Base-by-base conservation (phyloP, 92 coral and sea anemone genomes). In the Paramuricea clavata region DNA sequence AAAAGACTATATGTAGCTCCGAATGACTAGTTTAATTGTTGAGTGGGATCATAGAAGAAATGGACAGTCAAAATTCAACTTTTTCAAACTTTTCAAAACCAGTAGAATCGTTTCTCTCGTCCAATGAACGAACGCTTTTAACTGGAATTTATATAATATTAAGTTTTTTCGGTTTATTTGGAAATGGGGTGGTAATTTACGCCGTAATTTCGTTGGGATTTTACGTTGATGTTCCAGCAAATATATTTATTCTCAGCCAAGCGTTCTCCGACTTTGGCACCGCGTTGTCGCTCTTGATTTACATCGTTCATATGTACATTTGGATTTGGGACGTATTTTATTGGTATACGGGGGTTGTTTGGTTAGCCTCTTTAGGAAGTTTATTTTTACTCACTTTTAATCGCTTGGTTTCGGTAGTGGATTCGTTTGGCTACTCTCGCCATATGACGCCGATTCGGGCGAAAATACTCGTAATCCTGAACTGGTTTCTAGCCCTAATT, bases 301-400 rank as follows among this genome's bases (percentile, higher is more conserved):
- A 78, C 31, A 12, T 57, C 2, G 22, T 32, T 19, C 83, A 50
- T 39, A 30, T 78, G 60, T 30, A 50, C 17, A 23, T 78, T 16
- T 78, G 83, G 73, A 59, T 17, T 22, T 79, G 84, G 84, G 73
- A 79, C 22, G 73, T 79, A 5, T 21, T 79, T 41, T 79, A 79
- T n/a, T 31, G 52, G 61, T 76, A 49, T 49, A 49, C 81, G 19
- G 34, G 19, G 5, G 30, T 44, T 8, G 81, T 49, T 11, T 76
- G 81, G 81, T 13, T 76, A 10, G 60, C 81, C 31, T 76, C 81
- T 3, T 19, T 76, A 13, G 81, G 81, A 5, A 76, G 81, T 33
- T 43, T 76, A 28, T 76, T 76, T 28, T 49, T 76, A 35, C 41
- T 78, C 32, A 78, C 83, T 17, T 56, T 78, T 17, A 78, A 78